These are phyloP conservation scores for Drosophila hamatofila DNA, from an alignment of 2,888 invertebrate species.

Conservation along the genomic window DNA sequence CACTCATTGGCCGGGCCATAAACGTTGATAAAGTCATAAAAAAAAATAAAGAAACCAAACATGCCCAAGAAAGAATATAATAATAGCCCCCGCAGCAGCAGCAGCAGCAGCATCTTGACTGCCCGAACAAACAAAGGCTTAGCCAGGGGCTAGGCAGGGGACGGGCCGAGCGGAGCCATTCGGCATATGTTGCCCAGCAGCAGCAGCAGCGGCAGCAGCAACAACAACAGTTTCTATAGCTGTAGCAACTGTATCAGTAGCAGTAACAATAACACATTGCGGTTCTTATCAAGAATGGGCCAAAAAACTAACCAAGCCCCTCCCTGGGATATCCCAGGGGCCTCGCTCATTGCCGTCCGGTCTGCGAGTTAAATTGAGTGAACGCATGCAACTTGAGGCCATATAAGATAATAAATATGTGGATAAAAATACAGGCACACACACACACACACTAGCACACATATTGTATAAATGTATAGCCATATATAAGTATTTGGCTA, in stretches of 20 bases:
- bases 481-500: slow-evolving; percentile 32
- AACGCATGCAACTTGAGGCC: slow-evolving; percentile 66
- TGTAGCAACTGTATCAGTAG: slow-evolving; percentile 10
- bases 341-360: slow-evolving; percentile 38
- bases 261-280: slow-evolving; percentile 56
- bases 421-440: slow-evolving; percentile 27
- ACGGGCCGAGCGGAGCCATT: slow-evolving; percentile 3
- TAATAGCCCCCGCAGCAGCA: slow-evolving; percentile 29
- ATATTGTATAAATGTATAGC: slow-evolving; percentile 1
- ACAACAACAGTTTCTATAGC: slow-evolving; percentile 2
- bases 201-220: slow-evolving; percentile 7
- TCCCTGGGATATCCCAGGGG: slow-evolving; percentile 40
- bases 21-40: slow-evolving; percentile 74
- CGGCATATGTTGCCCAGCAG: slow-evolving; percentile 47
- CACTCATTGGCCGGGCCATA: slow-evolving; percentile 56
- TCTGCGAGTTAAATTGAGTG: slow-evolving; percentile 63
- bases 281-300: slow-evolving; percentile 45
- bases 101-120: slow-evolving; percentile 18
- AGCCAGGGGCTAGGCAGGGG: slow-evolving; percentile 19
- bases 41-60: slow-evolving; percentile 52
- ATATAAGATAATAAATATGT: slow-evolving; percentile 59
- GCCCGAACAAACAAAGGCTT: slow-evolving; percentile 57
- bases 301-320: slow-evolving; percentile 47
- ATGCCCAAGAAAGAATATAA: slow-evolving; percentile 33
- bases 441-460: background rate